A percentile compares a stretch with the other conserved stretches of the same genome.
phyloP scores from a whole-genome alignment of 2,797 vertebrate species.

The Percopsis omiscomaycus region DNA sequence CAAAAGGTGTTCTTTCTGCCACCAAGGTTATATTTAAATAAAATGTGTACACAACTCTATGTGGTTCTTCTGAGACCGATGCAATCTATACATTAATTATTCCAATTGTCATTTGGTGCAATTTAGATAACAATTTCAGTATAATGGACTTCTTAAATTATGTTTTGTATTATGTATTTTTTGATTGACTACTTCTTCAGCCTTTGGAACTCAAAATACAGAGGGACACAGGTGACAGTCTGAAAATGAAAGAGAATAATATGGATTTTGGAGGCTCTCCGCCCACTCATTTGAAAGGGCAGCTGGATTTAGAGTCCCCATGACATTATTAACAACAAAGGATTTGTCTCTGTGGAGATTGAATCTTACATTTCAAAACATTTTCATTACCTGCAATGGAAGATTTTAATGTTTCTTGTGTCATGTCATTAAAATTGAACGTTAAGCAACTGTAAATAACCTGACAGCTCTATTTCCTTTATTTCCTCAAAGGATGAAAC shows the following conservation, averaged over 20 bases:
- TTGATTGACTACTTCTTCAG: conserved; percentile 16
- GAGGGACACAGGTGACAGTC: conserved; percentile 40
- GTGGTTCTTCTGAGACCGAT: not conserved
- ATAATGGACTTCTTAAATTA: conserved; percentile 19
- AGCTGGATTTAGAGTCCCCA: conserved; percentile 40
- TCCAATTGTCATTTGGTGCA: not conserved
- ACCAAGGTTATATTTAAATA: too few species aligned
- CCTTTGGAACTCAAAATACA: conserved; percentile 14
- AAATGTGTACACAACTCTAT: not conserved
- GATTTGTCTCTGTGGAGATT: conserved; percentile 32
- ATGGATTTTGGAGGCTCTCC: conserved; percentile 35
- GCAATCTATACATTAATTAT: not conserved
- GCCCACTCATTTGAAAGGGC: conserved; percentile 48
- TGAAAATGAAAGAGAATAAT: conserved; percentile 43
- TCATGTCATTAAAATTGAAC: not conserved
- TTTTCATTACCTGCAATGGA: not conserved
- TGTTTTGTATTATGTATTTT: conserved; percentile 37
- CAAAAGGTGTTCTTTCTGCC: too few species aligned
- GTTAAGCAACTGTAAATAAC: not conserved
- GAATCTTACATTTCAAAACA: conserved; percentile 8
- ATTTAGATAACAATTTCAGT: not conserved
- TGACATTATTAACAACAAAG: conserved; percentile 54
- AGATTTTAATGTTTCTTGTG: not conserved
- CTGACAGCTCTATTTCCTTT: conserved; percentile 2
- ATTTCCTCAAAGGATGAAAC: conserved; percentile 1